Conservation (phyloP, 2,888 invertebrate genomes). For the Amaurobius ferox region DNA sequence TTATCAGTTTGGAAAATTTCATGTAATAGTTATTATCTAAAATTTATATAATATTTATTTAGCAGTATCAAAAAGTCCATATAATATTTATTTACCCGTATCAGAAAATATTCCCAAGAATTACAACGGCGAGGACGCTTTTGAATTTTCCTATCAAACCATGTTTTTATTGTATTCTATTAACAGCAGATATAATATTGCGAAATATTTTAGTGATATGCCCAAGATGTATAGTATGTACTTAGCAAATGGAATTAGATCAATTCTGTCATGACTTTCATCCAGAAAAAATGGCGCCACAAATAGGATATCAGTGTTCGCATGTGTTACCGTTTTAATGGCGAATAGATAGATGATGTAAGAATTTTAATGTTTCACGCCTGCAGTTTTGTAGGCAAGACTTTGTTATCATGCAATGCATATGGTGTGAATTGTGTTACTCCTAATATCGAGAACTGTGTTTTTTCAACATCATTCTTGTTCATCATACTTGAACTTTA, state of each 20-base stretch:
- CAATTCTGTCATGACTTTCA: constrained; percentile 7
- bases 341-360: constrained; percentile 14
- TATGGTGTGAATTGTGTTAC: neutral
- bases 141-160: neutral
- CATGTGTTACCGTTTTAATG: constrained; percentile 8
- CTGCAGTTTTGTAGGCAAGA: constrained; percentile 18
- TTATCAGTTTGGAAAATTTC: too few species aligned
- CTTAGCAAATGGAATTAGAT: constrained; percentile 41
- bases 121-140: neutral
- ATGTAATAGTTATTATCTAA: too few species aligned
- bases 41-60: too few species aligned
- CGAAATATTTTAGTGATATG: constrained; percentile 11
- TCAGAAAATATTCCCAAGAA: neutral
- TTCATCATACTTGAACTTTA: too few species aligned
- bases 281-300: constrained; percentile 48
- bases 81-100: too few species aligned
- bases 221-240: constrained; percentile 25
- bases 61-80: too few species aligned
- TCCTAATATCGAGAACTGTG: neutral
- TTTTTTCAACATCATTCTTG: neutral
- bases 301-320: constrained; percentile 17
- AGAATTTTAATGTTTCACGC: constrained; percentile 11
- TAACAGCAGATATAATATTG: neutral
- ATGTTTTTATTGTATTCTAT: neutral
- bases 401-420: constrained; percentile 1